phyloP scores from a whole-genome alignment of 37 sponge, comb jelly and placozoan genomes.

The Beroe ovata region DNA sequence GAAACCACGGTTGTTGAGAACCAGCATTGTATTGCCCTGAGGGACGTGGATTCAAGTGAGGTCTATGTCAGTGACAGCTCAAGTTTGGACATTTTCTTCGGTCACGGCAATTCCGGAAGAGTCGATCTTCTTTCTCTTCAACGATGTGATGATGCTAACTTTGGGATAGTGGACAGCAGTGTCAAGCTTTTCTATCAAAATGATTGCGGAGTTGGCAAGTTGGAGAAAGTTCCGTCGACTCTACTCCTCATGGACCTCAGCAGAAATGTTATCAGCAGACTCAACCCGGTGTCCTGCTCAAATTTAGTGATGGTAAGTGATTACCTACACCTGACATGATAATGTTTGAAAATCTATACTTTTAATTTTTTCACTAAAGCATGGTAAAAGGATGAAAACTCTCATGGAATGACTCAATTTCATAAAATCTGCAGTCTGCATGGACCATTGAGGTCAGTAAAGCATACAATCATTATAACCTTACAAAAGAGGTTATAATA shows the following conservation, averaged over 20 bases:
- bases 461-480: too few relatives aligned
- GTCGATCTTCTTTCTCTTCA: constrained; percentile 17
- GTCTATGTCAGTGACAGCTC: not conserved
- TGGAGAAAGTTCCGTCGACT: not conserved
- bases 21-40: not conserved
- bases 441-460: too few relatives aligned
- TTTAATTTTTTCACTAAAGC: too few relatives aligned
- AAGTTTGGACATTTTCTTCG: not conserved
- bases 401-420: too few relatives aligned
- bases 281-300: constrained; percentile 18
- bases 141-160: not conserved
- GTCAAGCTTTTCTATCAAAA: not conserved
- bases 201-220: not conserved
- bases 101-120: not conserved
- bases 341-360: too few relatives aligned
- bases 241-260: not conserved
- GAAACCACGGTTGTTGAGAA: not conserved
- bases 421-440: too few relatives aligned
- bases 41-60: not conserved
- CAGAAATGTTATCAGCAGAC: not conserved
- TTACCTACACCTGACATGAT: too few relatives aligned
- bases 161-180: not conserved
- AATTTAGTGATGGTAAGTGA: constrained; percentile 2
- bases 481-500: too few relatives aligned
- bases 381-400: too few relatives aligned